Evolutionary conservation across 92 coral and sea anemone genomes (phyloP).

Genomic region (Chrysogorgia sp.): DNA sequence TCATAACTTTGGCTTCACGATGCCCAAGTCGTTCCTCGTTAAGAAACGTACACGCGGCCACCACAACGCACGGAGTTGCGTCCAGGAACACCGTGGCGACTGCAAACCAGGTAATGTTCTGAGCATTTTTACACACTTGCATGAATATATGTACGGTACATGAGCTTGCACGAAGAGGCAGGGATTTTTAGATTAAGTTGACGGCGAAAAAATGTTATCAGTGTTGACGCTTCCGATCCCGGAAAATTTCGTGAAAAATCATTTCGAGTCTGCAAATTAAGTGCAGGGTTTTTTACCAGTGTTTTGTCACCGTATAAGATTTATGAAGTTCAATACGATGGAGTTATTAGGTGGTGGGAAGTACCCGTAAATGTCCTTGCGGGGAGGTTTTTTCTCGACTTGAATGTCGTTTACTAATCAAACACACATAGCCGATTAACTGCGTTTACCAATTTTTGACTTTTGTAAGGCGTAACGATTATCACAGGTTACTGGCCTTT

Average conservation of each 20-base stretch:
- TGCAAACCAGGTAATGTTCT: not conserved
- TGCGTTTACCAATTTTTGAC: not conserved
- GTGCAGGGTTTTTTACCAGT: too few relatives aligned
- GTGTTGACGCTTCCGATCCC: too few relatives aligned
- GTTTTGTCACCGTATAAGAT: too few relatives aligned
- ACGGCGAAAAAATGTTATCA: not conserved
- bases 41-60: not conserved
- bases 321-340: not conserved
- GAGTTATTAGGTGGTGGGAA: not conserved
- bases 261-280: too few relatives aligned
- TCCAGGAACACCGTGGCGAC: not conserved
- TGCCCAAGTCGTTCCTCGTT: constrained; percentile 12
- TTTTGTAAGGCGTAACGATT: not conserved
- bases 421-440: not conserved
- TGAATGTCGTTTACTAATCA: not conserved
- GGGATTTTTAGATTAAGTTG: not conserved
- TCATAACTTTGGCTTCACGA: not conserved
- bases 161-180: not conserved
- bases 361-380: not conserved
- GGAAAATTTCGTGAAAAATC: too few relatives aligned
- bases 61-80: not conserved
- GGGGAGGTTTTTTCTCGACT: not conserved
- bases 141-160: constrained; percentile 3
- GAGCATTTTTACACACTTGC: not conserved
- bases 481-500: too few relatives aligned